Percentiles rank a stretch among this genome's conserved stretches.
These are phyloP conservation scores for Chelonus insularis DNA, from an alignment of 1,140 invertebrate species.

Conservation along the genomic window DNA sequence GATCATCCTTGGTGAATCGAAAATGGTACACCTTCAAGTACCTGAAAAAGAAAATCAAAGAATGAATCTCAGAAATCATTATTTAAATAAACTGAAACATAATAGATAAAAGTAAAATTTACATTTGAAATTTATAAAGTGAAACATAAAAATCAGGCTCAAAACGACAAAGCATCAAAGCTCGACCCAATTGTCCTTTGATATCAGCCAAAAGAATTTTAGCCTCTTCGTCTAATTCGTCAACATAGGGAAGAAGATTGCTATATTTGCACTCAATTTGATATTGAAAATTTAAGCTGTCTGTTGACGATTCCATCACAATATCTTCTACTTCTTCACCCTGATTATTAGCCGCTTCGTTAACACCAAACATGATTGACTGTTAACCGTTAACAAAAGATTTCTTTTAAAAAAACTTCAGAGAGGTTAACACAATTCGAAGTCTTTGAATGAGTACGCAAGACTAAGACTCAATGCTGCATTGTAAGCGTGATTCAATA, in stretches of 20 bases:
- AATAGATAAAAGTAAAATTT: neutral
- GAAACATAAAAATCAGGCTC: slow-evolving; percentile 65
- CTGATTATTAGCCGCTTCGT: slow-evolving; percentile 8
- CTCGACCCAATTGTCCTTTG: slow-evolving; percentile 70
- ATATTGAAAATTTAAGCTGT: slow-evolving; percentile 44
- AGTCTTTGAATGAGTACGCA: slow-evolving; percentile 2
- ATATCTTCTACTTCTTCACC: slow-evolving; percentile 30
- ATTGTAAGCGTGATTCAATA: slow-evolving; percentile 19
- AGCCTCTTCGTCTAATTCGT: slow-evolving; percentile 69
- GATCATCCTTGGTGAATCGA: slow-evolving; percentile 89
- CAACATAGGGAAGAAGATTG: slow-evolving; percentile 69
- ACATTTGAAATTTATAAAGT: slow-evolving; percentile 69
- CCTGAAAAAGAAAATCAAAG: slow-evolving; percentile 58
- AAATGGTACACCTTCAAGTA: slow-evolving; percentile 83
- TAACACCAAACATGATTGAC: slow-evolving; percentile 13
- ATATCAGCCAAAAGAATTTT: slow-evolving; percentile 64
- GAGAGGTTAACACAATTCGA: slow-evolving; percentile 4
- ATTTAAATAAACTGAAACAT: neutral
- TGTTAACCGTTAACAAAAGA: too few species aligned
- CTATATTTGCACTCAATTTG: slow-evolving; percentile 71
- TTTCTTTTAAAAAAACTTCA: neutral
- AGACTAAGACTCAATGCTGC: slow-evolving; percentile 9
- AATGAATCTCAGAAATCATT: slow-evolving; percentile 4
- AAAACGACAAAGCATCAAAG: slow-evolving; percentile 70
- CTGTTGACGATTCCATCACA: slow-evolving; percentile 33